Evolutionary conservation across 2,797 vertebrate species (phyloP), one percentile per base, ranked within the genome.

Genomic region (Myotis pilosus): DNA sequence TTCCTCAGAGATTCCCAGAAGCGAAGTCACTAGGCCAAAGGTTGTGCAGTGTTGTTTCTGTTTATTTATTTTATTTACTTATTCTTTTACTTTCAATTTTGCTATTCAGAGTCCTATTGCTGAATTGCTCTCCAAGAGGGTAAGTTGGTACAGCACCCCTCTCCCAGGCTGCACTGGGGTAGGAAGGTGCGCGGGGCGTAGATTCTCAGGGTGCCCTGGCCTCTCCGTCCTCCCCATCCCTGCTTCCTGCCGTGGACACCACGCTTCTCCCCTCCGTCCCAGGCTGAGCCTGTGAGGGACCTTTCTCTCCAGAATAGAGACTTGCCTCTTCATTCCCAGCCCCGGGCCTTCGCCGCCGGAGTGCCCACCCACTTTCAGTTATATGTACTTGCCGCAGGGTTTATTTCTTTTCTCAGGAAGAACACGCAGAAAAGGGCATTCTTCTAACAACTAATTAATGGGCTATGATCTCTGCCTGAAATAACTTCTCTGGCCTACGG

Each of bases 401-500:
- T 96, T 95, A 57, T 96, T 98, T 94, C 96, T 97, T 97, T 79
- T 97, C 96, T 95, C 84, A 94, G 97, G 91, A 87, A 97, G 95
- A 97, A 95, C 92, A 75, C 64, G 72, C 94, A 96, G 96, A 96
- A 97, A 92, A 97, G 85, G 92, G 97, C 95, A 97, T 97, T 96
- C 78, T 64, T 98, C 93, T 98, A 72, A 96, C 97, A 97, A 97
- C 97, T 98, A 97, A 97, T 97, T 98, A 96, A 95, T 93, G 83
- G 94, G 87, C 96, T 81, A 4, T 97, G 96, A 94, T 97, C 74
- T 95, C 94, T 91, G 96, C 97, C 97, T 98, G 97, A 98, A 98
- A 98, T 98, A 98, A 97, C 97, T 92, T 96, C 94, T 91, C 92
- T 98, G 98, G 97, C 97, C 94, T 78, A 15, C 69, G 71, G 89